Evolutionary conservation across 2,113 vertebrate genomes (phyloP).

Genomic region (Fregata magnificens): DNA sequence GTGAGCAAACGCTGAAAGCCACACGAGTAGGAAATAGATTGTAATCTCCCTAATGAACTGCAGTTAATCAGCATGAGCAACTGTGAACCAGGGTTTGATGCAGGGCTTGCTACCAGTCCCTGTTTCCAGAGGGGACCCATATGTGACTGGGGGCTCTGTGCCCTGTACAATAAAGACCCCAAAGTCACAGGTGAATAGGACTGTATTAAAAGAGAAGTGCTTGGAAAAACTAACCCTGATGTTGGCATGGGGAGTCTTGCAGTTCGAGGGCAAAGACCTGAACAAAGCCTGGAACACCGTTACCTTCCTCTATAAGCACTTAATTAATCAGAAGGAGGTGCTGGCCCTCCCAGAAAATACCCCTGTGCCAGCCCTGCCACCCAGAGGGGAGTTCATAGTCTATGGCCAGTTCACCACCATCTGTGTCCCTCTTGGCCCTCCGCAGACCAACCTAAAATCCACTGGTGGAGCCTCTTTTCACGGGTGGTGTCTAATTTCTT

Average conservation of each 20-base stretch:
- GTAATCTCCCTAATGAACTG: not conserved
- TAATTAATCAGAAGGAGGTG: not conserved
- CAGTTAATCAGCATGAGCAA: not conserved
- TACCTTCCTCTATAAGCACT: not conserved
- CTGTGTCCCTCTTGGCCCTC: not conserved
- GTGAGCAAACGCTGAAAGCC: not conserved
- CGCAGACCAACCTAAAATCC: not conserved
- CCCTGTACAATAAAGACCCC: not conserved
- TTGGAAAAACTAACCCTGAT: not conserved
- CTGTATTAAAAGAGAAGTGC: not conserved
- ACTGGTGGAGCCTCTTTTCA: not conserved
- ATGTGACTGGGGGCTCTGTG: rapidly evolving
- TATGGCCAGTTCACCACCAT: not conserved
- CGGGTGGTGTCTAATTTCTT: not conserved
- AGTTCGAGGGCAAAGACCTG: not conserved
- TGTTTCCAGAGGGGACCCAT: not conserved
- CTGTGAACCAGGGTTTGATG: not conserved
- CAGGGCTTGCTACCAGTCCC: not conserved
- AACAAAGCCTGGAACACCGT: not conserved
- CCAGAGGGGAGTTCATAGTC: not conserved
- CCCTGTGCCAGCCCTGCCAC: not conserved
- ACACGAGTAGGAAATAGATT: not conserved
- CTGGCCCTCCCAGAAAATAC: not conserved
- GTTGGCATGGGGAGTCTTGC: not conserved
- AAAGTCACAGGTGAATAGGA: not conserved